phyloP scores from a whole-genome alignment of 2,113 vertebrate species.

The Poeciliopsis turrubarensis region DNA sequence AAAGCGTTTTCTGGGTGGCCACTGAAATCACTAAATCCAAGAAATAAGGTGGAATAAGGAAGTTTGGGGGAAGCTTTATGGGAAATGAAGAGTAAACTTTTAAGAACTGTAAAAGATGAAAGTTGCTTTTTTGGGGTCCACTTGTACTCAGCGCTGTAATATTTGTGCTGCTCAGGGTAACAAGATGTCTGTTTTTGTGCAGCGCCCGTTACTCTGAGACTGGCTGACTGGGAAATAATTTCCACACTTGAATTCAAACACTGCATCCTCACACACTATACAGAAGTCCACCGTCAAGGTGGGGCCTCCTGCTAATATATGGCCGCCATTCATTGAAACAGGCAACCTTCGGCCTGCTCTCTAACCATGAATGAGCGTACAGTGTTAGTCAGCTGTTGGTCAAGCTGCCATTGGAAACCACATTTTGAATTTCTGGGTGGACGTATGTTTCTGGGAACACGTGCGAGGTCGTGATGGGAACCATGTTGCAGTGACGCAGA shows the following conservation, averaged over 20 bases:
- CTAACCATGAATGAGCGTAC: slow-evolving; percentile 80
- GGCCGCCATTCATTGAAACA: slow-evolving; percentile 63
- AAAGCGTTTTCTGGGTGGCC: neutral
- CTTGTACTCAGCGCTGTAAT: slow-evolving; percentile 8
- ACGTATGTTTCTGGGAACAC: slow-evolving; percentile 24
- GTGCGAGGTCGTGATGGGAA: slow-evolving; percentile 35
- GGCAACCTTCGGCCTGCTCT: slow-evolving; percentile 64
- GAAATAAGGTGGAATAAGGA: slow-evolving; percentile 7
- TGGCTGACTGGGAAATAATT: slow-evolving; percentile 40
- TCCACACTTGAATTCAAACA: slow-evolving; percentile 67
- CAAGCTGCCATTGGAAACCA: slow-evolving; percentile 35
- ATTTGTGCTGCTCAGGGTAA: slow-evolving; percentile 65
- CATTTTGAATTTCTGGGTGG: slow-evolving; percentile 52
- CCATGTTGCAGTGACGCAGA: slow-evolving; percentile 32
- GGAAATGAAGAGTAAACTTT: slow-evolving; percentile 31
- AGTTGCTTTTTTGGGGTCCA: slow-evolving; percentile 16
- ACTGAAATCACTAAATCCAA: slow-evolving; percentile 3
- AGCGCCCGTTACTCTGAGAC: slow-evolving; percentile 28
- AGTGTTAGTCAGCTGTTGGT: slow-evolving; percentile 62
- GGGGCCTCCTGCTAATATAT: slow-evolving; percentile 53
- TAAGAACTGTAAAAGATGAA: slow-evolving; percentile 22
- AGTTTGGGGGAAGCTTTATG: slow-evolving; percentile 18
- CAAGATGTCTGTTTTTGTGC: slow-evolving; percentile 33
- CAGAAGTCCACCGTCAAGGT: slow-evolving; percentile 35
- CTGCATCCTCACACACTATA: slow-evolving; percentile 37